Evolutionary conservation across 2,888 invertebrate species (phyloP).

Genomic region (Dexiosoma caninum): DNA sequence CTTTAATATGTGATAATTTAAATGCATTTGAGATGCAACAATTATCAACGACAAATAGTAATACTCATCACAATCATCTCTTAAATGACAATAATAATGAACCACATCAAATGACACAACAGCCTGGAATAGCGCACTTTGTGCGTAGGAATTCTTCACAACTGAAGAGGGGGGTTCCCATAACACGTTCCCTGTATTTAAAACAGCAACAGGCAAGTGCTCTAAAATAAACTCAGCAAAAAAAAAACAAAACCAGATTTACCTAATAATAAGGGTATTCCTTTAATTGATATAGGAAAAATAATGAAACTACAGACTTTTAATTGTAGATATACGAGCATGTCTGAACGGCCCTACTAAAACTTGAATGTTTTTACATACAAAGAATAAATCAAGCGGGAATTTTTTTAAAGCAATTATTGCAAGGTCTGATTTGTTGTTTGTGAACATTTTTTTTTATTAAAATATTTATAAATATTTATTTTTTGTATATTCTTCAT

Average conservation of each 20-base stretch:
- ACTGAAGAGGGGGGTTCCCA: slow-evolving; percentile 71
- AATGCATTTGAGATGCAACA: slow-evolving; percentile 49
- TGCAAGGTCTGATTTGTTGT: slow-evolving; percentile 45
- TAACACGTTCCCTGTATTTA: slow-evolving; percentile 73
- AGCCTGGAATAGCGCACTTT: slow-evolving; percentile 22
- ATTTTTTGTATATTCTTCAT: background rate
- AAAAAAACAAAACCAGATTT: background rate
- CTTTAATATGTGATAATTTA: slow-evolving; percentile 37
- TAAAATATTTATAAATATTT: slow-evolving; percentile 6
- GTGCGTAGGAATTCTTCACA: slow-evolving; percentile 61
- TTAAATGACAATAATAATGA: slow-evolving; percentile 30
- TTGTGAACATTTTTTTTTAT: slow-evolving; percentile 26
- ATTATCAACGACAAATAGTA: slow-evolving; percentile 4
- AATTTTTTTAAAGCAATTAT: slow-evolving; percentile 13
- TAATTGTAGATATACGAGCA: too few species aligned
- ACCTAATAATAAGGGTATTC: background rate
- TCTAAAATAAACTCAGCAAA: background rate
- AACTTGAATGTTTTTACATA: background rate
- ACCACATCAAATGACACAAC: slow-evolving; percentile 37
- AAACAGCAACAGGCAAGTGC: slow-evolving; percentile 77
- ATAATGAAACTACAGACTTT: too few species aligned
- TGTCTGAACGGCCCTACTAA: background rate
- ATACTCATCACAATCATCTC: background rate
- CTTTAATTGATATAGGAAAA: background rate
- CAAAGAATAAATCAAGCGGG: background rate